These are phyloP conservation scores for Mesocentrotus franciscanus DNA, from an alignment of 53 echinoderm and acorn worm genomes.

Conservation along the genomic window DNA sequence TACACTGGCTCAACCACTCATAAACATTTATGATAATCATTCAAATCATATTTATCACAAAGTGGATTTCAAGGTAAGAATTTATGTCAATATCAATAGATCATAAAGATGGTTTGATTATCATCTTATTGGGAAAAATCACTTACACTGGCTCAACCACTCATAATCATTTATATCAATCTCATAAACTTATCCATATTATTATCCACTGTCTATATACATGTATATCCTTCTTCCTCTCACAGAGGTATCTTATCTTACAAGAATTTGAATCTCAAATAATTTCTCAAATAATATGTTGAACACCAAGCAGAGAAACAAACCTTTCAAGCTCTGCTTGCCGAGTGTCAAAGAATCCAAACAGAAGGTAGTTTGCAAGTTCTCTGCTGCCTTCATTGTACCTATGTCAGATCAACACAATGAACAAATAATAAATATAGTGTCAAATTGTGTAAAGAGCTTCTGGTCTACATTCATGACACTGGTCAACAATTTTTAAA, in stretches of 20 bases:
- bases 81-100: not conserved
- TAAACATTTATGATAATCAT: not conserved
- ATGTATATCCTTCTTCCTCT: too few species aligned
- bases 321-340: constrained; percentile 82
- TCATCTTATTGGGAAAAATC: too few species aligned
- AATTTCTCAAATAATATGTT: not conserved
- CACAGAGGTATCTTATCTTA: too few species aligned
- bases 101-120: too few species aligned
- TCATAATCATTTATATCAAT: too few species aligned
- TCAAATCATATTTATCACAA: not conserved
- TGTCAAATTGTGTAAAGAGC: not conserved
- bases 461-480: too few species aligned
- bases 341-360: constrained; percentile 84
- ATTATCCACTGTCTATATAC: too few species aligned
- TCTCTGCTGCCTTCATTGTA: constrained; percentile 95
- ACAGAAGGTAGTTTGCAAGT: constrained; percentile 91
- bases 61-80: not conserved
- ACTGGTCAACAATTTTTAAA: too few species aligned
- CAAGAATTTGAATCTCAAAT: too few species aligned
- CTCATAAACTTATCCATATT: too few species aligned
- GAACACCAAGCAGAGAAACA: not conserved
- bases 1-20: too few species aligned
- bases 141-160: too few species aligned
- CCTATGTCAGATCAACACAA: constrained; percentile 59
- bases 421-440: not conserved